Conservation (phyloP, 2,797 vertebrate species). For the Fringilla coelebs region DNA sequence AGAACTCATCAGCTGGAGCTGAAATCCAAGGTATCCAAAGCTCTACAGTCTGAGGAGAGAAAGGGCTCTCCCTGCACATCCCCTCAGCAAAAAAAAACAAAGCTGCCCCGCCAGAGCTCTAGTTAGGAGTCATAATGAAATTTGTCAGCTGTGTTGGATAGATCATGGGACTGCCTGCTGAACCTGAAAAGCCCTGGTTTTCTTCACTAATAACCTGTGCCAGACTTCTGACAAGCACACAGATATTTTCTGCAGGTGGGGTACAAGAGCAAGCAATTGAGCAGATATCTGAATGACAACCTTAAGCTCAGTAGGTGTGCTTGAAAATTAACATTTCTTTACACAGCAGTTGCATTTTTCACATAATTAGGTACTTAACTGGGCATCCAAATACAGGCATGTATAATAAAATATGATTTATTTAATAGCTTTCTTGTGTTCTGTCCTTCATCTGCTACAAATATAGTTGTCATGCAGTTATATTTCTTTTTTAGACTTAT, state of each 20-base stretch:
- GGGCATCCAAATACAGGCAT: neutral
- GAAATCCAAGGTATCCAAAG: conserved; percentile 13
- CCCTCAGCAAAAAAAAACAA: neutral
- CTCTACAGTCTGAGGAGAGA: neutral
- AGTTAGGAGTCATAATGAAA: neutral
- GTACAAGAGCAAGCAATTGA: neutral
- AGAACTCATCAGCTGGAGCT: neutral
- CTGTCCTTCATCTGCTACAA: neutral
- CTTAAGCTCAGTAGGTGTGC: neutral
- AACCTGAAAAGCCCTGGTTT: neutral
- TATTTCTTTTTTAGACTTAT: neutral
- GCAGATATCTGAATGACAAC: neutral
- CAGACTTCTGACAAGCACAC: neutral
- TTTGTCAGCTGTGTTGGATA: neutral
- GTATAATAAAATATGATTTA: conserved; percentile 30
- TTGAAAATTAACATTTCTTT: conserved; percentile 45
- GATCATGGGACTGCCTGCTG: neutral
- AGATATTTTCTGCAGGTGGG: neutral
- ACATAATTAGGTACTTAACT: conserved; percentile 53
- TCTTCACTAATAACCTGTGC: neutral
- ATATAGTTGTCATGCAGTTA: neutral
- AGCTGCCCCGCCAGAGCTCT: neutral
- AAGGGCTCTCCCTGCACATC: neutral
- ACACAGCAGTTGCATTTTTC: conserved; percentile 31
- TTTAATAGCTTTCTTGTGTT: neutral